Evolutionary conservation across 2,888 invertebrate genomes (phyloP).

Genomic region (Omphaloscelis lunosa): DNA sequence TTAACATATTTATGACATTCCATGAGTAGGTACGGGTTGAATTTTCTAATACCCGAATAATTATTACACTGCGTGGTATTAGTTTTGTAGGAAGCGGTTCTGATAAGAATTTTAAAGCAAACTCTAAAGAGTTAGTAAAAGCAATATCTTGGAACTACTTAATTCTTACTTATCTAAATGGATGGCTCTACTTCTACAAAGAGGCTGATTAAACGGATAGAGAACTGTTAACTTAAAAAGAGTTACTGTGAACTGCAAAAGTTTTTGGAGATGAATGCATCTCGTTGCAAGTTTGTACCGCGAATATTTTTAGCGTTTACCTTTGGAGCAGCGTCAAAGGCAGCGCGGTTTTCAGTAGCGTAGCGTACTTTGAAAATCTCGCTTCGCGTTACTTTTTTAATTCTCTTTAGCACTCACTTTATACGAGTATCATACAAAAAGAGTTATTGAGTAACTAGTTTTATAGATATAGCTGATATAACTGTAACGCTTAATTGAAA

Average conservation of each 20-base stretch:
- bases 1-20: slow-evolving; percentile 58
- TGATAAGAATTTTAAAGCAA: background rate
- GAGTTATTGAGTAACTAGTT: slow-evolving; percentile 24
- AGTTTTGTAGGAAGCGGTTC: background rate
- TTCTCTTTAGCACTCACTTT: slow-evolving; percentile 33
- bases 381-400: slow-evolving; percentile 44
- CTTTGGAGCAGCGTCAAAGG: slow-evolving; percentile 56
- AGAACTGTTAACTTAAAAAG: slow-evolving; percentile 46
- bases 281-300: slow-evolving; percentile 20
- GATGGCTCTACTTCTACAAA: slow-evolving; percentile 16
- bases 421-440: slow-evolving; percentile 7
- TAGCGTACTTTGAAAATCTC: slow-evolving; percentile 43
- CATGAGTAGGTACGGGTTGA: slow-evolving; percentile 31
- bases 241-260: slow-evolving; percentile 47
- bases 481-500: slow-evolving; percentile 15
- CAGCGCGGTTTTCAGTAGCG: slow-evolving; percentile 40
- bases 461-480: slow-evolving; percentile 6
- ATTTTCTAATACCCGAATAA: slow-evolving; percentile 34
- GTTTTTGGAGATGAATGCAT: slow-evolving; percentile 55
- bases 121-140: slow-evolving; percentile 1
- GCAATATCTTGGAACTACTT: slow-evolving; percentile 29
- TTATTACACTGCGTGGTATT: background rate
- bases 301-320: slow-evolving; percentile 53
- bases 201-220: slow-evolving; percentile 52
- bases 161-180: slow-evolving; percentile 48